Percentiles rank a stretch among this genome's conserved stretches.
Evolutionary conservation across 2,113 vertebrate species (phyloP).

Genomic region (Mixornis gularis): DNA sequence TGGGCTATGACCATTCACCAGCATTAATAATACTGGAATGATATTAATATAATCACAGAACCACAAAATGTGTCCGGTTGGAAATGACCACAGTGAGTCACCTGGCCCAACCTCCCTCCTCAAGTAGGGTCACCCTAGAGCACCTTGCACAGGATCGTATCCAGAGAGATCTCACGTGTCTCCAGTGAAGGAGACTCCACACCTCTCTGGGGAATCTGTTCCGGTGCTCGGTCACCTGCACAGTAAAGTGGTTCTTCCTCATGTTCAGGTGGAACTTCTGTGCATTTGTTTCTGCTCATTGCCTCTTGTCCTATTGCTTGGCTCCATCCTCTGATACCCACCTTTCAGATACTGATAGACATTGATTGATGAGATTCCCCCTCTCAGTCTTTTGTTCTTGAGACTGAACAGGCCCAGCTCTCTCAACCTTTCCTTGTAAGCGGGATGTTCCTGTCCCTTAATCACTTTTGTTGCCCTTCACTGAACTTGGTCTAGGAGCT

Average conservation of each 20-base stretch:
- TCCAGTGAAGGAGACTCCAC: background rate
- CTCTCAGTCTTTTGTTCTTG: background rate
- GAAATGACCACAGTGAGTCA: background rate
- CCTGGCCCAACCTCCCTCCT: background rate
- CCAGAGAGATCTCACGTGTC: background rate
- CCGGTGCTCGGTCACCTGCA: rapidly evolving
- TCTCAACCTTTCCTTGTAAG: background rate
- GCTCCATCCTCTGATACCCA: background rate
- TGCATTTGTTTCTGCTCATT: background rate
- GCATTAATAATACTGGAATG: background rate
- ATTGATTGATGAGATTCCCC: background rate
- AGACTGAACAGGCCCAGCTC: background rate
- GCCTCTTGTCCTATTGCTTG: background rate
- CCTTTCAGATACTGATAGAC: background rate
- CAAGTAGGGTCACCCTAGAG: background rate
- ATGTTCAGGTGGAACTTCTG: background rate
- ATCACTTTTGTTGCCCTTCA: no score
- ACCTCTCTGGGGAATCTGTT: background rate
- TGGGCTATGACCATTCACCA: background rate
- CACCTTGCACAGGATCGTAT: background rate
- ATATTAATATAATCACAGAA: background rate
- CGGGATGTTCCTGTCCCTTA: no score
- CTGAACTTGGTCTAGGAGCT: background rate
- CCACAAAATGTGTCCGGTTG: background rate
- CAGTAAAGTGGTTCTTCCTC: background rate